Conservation (phyloP, 1,140 invertebrate species). For the Tribolium castaneum region DNA sequence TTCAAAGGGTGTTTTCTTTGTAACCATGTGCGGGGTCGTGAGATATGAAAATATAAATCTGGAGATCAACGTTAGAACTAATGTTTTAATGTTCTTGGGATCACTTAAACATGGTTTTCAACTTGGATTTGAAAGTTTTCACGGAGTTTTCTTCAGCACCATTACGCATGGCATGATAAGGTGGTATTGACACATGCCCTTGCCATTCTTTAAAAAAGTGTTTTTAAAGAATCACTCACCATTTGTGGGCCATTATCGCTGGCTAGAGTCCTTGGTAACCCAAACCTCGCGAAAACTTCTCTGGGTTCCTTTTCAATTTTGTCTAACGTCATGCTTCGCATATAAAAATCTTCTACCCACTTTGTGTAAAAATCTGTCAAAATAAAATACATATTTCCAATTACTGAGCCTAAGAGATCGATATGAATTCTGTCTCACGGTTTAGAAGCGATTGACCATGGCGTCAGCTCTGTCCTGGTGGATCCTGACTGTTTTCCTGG, state of each 20-base stretch:
- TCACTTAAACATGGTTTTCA: no score
- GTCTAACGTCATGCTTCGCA: slow-evolving; percentile 20
- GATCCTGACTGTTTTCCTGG: no score
- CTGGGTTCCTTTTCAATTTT: slow-evolving; percentile 44
- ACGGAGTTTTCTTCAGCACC: slow-evolving; percentile 37
- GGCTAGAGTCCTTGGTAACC: slow-evolving; percentile 49
- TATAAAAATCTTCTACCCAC: slow-evolving; percentile 55
- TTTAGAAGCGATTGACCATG: no score
- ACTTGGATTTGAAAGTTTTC: no score
- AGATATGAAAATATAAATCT: no score
- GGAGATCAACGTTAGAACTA: no score
- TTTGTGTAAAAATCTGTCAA: slow-evolving; percentile 55
- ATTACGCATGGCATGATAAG: slow-evolving; percentile 46
- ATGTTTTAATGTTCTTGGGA: no score
- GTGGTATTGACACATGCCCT: slow-evolving; percentile 46
- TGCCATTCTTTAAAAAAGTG: slow-evolving; percentile 40
- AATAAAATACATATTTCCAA: slow-evolving; percentile 50
- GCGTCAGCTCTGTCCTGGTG: no score
- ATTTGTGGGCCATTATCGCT: slow-evolving; percentile 51
- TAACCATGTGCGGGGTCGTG: no score
- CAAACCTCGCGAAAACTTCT: slow-evolving; percentile 47
- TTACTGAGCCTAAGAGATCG: slow-evolving; percentile 56
- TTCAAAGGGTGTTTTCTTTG: no score
- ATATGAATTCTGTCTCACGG: slow-evolving; percentile 50
- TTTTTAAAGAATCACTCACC: slow-evolving; percentile 31